phyloP scores from a whole-genome alignment of 1,140 invertebrate species.

The Aethina tumida region DNA sequence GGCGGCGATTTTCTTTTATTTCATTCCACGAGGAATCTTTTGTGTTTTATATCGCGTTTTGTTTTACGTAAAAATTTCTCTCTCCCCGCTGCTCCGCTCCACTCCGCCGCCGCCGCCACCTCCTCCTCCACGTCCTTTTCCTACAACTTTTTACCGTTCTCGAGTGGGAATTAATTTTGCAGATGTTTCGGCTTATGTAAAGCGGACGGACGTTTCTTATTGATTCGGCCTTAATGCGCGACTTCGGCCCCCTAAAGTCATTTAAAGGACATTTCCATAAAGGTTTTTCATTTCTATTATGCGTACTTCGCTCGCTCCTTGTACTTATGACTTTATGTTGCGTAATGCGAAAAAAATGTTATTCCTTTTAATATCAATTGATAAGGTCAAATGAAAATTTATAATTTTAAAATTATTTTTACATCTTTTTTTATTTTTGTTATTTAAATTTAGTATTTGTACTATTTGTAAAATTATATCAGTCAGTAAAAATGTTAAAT shows the following conservation, averaged over 20 bases:
- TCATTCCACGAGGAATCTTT: slow-evolving; percentile 11
- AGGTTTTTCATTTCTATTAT: too few species aligned
- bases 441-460: too few species aligned
- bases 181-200: neutral
- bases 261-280: too few species aligned
- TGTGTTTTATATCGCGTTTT: slow-evolving; percentile 10
- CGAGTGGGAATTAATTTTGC: neutral
- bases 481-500: too few species aligned
- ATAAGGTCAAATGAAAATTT: too few species aligned
- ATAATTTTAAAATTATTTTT: too few species aligned
- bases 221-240: neutral
- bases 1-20: slow-evolving; percentile 12
- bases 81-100: slow-evolving; percentile 8
- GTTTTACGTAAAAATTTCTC: slow-evolving; percentile 20
- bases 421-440: too few species aligned
- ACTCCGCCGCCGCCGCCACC: neutral
- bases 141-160: neutral
- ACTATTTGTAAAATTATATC: too few species aligned
- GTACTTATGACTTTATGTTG: too few species aligned
- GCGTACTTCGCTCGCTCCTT: too few species aligned
- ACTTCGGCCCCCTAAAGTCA: neutral
- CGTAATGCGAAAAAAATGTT: too few species aligned
- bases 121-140: neutral
- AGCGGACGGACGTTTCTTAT: neutral
- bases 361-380: too few species aligned